Percentiles rank a stretch among this genome's conserved stretches.
Conservation (phyloP, 2,797 vertebrate species). For the Nannoperca obscura region DNA sequence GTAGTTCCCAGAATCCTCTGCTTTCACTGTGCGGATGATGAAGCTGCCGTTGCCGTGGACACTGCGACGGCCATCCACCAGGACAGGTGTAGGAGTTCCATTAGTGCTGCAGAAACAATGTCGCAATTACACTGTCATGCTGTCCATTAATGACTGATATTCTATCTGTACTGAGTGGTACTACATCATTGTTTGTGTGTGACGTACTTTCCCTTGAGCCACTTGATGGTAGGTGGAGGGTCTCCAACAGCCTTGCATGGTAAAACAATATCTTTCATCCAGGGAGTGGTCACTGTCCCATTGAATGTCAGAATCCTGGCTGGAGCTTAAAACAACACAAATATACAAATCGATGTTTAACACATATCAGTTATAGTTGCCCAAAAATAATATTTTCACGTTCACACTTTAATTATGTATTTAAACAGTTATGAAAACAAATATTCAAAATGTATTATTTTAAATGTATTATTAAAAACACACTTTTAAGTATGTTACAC, state of each 20-base stretch:
- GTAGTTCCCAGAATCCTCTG: slow-evolving; percentile 98
- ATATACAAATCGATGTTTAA: background rate
- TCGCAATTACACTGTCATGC: background rate
- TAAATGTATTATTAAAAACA: background rate
- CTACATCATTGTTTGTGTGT: background rate
- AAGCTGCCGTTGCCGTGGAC: slow-evolving; percentile 97
- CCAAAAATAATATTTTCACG: background rate
- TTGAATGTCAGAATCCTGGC: slow-evolving; percentile 97
- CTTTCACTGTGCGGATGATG: slow-evolving; percentile 96
- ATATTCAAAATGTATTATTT: background rate
- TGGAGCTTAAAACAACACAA: slow-evolving; percentile 85
- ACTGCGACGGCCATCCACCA: slow-evolving; percentile 93
- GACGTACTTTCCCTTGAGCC: slow-evolving; percentile 98
- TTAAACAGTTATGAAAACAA: background rate
- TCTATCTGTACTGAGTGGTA: background rate
- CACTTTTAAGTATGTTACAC: background rate
- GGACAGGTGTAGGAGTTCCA: slow-evolving; percentile 94
- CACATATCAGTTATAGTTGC: background rate
- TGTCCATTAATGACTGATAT: background rate
- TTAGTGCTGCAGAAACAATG: slow-evolving; percentile 85
- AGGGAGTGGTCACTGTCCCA: slow-evolving; percentile 97
- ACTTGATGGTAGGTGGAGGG: slow-evolving; percentile 94
- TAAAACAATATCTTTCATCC: slow-evolving; percentile 98
- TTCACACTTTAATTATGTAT: background rate
- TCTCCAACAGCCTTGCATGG: slow-evolving; percentile 97